Conservation (phyloP, 2,797 vertebrate species). For the Apodemus agrarius region DNA sequence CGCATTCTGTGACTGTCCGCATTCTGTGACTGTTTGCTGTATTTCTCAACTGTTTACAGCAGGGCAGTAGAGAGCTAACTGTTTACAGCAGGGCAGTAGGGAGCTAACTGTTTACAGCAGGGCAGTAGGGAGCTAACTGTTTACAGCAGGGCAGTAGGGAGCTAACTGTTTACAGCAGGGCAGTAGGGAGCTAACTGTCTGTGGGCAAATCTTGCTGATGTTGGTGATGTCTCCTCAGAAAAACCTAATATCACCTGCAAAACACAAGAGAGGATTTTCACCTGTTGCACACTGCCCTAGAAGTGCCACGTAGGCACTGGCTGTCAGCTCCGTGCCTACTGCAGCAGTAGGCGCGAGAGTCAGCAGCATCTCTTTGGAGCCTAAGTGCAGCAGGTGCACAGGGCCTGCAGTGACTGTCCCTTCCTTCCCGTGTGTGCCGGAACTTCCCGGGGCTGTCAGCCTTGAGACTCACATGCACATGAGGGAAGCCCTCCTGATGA, state of each 20-base stretch:
- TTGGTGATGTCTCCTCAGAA: not conserved
- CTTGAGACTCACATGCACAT: rapidly evolving
- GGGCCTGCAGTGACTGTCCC: rapidly evolving
- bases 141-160: rapidly evolving
- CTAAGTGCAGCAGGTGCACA: rapidly evolving
- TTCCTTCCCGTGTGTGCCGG: not conserved
- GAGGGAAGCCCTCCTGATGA: rapidly evolving
- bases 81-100: rapidly evolving
- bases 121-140: rapidly evolving
- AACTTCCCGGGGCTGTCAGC: no score
- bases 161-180: not conserved
- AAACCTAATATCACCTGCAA: rapidly evolving
- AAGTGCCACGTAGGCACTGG: rapidly evolving
- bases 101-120: not conserved
- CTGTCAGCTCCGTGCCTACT: not conserved
- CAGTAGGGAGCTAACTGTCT: rapidly evolving
- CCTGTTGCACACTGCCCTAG: rapidly evolving
- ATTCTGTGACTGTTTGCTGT: rapidly evolving
- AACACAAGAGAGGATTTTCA: no score
- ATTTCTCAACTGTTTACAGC: not conserved
- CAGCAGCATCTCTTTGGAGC: rapidly evolving
- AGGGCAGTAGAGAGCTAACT: not conserved
- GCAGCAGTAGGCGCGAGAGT: rapidly evolving
- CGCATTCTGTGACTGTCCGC: no score
- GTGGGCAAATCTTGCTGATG: rapidly evolving